These are phyloP conservation scores for Anthrax anthrax DNA, from an alignment of 2,888 invertebrate genomes.

Conservation along the genomic window DNA sequence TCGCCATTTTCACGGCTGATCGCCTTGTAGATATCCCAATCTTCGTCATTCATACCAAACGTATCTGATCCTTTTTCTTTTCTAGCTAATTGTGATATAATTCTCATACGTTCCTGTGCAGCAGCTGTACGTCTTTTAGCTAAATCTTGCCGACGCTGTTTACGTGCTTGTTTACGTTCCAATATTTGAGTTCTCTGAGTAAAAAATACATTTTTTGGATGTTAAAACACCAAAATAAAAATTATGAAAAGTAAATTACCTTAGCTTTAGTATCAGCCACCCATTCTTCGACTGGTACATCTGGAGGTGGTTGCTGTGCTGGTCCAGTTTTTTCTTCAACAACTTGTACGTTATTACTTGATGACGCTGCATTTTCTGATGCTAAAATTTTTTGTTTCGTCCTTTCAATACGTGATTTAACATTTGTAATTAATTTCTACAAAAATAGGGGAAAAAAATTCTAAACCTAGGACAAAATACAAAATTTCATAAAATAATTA, in stretches of 20 bases:
- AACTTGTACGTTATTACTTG: background rate
- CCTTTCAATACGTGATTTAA: slow-evolving; percentile 39
- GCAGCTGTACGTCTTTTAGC: slow-evolving; percentile 79
- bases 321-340: slow-evolving; percentile 18
- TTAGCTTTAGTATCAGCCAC: slow-evolving; percentile 23
- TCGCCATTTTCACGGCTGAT: slow-evolving; percentile 64
- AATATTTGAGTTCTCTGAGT: slow-evolving; percentile 53
- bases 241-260: slow-evolving; percentile 8
- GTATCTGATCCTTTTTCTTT: slow-evolving; percentile 72
- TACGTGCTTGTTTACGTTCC: slow-evolving; percentile 54
- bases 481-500: slow-evolving; percentile 20
- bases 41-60: slow-evolving; percentile 86
- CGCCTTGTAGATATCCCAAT: slow-evolving; percentile 93
- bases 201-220: background rate
- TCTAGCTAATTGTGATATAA: slow-evolving; percentile 76
- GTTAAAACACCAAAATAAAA: too few species aligned
- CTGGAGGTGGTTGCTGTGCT: slow-evolving; percentile 26
- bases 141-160: slow-evolving; percentile 74
- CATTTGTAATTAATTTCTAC: slow-evolving; percentile 15
- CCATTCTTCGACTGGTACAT: slow-evolving; percentile 25
- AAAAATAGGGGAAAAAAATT: background rate
- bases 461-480: too few species aligned
- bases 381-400: slow-evolving; percentile 57
- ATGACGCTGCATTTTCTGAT: slow-evolving; percentile 38
- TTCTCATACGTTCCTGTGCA: slow-evolving; percentile 87